Base-by-base conservation (phyloP, 2,113 vertebrate species). In the Eleginops maclovinus region DNA sequence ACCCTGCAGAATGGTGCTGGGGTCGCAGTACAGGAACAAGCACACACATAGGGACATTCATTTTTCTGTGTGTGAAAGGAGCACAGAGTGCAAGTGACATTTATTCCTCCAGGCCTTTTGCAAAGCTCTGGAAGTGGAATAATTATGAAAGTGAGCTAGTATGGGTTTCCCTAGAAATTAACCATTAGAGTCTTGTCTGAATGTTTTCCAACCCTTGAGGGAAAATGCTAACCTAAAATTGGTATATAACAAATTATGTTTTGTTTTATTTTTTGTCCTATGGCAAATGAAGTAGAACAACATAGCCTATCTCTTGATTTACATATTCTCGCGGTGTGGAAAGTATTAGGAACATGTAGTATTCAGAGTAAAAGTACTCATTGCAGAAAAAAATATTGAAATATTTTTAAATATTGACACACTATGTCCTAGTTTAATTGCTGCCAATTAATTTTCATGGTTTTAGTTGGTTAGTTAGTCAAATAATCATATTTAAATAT, bases 1-100 rank as follows among this genome's bases (percentile, higher is more conserved):
- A 94, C 91, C 92, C 88, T 88, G 91, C 92, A 94, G 88, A 94
- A 93, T 94, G 91, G 91, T 83, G 88, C 85, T 79, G 84, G 91
- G 94, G 93, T 94, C 92, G 90, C 75, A 84, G 78, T 66, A 83
- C 58, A 65, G 68, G 87, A 85, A 82, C 72, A 87, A 82, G 87
- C 85, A 68, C 80, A 58, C 53, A 76, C 74, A 85, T 74, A 79
- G 62, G 85, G 77, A 83, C 83, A 88, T 90, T 87, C 65, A 90
- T 91, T 89, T 90, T 69, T 85, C 68, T 78, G 54, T 79, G 84
- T 72, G 82, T 81, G 77, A 79, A 89, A 87, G 77, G 85, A 79
- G 86, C 79, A 73, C 58, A 78, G 72, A 77, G 82, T 77, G 72
- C 83, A 85, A 85, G 87, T 17, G 13, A 90, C 91, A 91, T 83